phyloP scores from a whole-genome alignment of 2,113 vertebrate species.

The Gavialis gangeticus region DNA sequence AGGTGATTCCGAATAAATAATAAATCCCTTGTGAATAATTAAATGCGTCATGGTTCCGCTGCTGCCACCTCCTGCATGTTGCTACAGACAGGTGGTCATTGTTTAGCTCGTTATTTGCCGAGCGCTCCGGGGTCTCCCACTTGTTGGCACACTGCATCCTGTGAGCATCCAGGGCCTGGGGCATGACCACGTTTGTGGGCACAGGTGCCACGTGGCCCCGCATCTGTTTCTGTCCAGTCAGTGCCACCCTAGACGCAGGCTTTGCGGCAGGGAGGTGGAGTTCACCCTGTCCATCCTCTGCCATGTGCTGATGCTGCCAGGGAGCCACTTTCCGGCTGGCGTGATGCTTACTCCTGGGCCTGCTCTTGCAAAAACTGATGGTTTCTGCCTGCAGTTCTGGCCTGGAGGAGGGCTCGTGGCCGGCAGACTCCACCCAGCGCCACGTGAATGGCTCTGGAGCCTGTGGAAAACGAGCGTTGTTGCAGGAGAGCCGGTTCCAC shows the following conservation, averaged over 20 bases:
- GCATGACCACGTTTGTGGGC: not conserved
- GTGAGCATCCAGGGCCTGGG: not conserved
- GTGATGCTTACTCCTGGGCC: not conserved
- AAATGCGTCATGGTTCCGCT: not conserved
- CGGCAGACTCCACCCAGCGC: not conserved
- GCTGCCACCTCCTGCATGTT: not conserved
- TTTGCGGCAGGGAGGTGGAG: not conserved
- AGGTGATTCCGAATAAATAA: conserved; percentile 43
- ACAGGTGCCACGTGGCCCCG: too few relatives aligned
- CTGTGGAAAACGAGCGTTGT: too few relatives aligned
- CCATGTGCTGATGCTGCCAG: too few relatives aligned
- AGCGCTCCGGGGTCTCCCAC: not conserved
- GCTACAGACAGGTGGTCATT: not conserved
- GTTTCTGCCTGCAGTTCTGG: fast-evolving
- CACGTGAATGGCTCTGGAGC: not conserved
- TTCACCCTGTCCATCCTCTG: not conserved
- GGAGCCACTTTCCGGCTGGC: not conserved
- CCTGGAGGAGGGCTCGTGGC: not conserved
- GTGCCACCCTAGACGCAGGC: not conserved
- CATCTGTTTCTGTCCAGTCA: too few relatives aligned
- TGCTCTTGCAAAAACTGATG: fast-evolving
- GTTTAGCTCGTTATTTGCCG: not conserved
- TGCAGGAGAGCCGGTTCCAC: too few relatives aligned
- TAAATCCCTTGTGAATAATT: conserved; percentile 28
- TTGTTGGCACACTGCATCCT: fast-evolving